Percentiles rank a stretch among this genome's conserved stretches.
Evolutionary conservation across 2,888 invertebrate species (phyloP).

Genomic region (Neuroscelio doddi): DNA sequence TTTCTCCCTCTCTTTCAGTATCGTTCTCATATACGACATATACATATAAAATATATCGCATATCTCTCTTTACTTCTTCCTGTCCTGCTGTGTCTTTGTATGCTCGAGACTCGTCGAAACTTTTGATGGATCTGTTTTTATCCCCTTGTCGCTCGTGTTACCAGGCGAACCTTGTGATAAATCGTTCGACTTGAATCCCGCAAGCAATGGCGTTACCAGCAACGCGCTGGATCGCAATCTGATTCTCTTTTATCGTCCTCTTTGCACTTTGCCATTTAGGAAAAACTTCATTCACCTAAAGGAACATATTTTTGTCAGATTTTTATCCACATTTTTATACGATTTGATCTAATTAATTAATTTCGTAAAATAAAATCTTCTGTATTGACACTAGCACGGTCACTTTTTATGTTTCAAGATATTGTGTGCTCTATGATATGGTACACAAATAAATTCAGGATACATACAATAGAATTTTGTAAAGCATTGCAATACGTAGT

Average conservation of each 20-base stretch:
- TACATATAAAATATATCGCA: conserved; percentile 31
- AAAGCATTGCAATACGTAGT: too few relatives aligned
- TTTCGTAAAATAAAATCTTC: not conserved
- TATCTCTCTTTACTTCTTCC: conserved; percentile 28
- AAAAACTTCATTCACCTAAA: conserved; percentile 25
- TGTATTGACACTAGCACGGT: too few relatives aligned
- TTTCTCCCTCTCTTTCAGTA: conserved; percentile 4
- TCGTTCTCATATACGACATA: not conserved
- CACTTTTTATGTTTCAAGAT: too few relatives aligned
- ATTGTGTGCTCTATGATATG: too few relatives aligned
- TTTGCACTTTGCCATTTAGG: conserved; percentile 22
- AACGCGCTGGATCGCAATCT: conserved; percentile 48
- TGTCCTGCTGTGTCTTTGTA: conserved; percentile 30
- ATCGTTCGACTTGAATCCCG: conserved; percentile 53
- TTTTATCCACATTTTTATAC: not conserved
- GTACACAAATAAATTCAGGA: too few relatives aligned
- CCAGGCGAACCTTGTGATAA: conserved; percentile 55
- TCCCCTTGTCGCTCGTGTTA: conserved; percentile 49
- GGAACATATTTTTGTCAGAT: conserved; percentile 7
- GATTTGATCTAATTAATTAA: conserved; percentile 9
- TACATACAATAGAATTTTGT: too few relatives aligned
- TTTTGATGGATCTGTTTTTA: conserved; percentile 65
- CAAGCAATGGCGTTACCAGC: conserved; percentile 18
- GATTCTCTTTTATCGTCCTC: conserved; percentile 23
- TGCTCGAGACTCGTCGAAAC: conserved; percentile 59